A percentile compares a stretch with the other conserved stretches of the same genome.
Evolutionary conservation across 2,888 invertebrate genomes (phyloP).

Genomic region (Eurytoma adleriae): DNA sequence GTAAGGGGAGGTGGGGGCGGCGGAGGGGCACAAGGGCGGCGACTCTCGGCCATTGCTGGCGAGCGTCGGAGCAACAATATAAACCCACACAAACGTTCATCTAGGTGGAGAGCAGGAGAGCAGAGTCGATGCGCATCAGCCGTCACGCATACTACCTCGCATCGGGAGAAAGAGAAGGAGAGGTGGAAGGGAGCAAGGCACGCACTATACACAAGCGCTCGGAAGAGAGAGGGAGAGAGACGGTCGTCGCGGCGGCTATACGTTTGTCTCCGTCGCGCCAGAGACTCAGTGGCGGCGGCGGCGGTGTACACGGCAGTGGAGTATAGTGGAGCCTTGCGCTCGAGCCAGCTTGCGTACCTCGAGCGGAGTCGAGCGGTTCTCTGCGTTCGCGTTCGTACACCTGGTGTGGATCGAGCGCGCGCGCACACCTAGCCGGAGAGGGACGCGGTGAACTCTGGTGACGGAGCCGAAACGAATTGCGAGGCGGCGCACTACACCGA

Average conservation of each 20-base stretch:
- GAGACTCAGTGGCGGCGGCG: no score
- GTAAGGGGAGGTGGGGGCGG: conserved; percentile 7
- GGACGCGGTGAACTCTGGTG: conserved; percentile 11
- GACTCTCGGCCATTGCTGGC: conserved; percentile 50
- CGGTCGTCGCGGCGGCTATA: neutral
- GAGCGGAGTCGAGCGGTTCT: no score
- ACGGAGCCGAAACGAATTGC: neutral
- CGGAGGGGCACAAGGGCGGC: conserved; percentile 53
- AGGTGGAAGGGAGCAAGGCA: neutral
- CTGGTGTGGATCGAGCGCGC: neutral
- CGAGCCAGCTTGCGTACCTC: no score
- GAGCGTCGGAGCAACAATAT: conserved; percentile 39
- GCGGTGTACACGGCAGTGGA: no score
- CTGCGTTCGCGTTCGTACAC: neutral
- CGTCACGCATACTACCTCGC: conserved; percentile 24
- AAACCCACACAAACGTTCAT: conserved; percentile 11
- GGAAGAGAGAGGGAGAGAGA: neutral
- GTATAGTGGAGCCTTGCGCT: no score
- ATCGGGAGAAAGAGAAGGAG: neutral
- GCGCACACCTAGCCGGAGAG: neutral
- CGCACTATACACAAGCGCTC: conserved; percentile 41
- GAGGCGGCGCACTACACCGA: conserved; percentile 11
- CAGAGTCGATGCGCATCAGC: conserved; percentile 42
- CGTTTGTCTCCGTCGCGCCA: no score
- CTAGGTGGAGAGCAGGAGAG: conserved; percentile 24